These are phyloP conservation scores for Tachysurus vachellii DNA, from an alignment of 2,113 vertebrate species.

Conservation along the genomic window DNA sequence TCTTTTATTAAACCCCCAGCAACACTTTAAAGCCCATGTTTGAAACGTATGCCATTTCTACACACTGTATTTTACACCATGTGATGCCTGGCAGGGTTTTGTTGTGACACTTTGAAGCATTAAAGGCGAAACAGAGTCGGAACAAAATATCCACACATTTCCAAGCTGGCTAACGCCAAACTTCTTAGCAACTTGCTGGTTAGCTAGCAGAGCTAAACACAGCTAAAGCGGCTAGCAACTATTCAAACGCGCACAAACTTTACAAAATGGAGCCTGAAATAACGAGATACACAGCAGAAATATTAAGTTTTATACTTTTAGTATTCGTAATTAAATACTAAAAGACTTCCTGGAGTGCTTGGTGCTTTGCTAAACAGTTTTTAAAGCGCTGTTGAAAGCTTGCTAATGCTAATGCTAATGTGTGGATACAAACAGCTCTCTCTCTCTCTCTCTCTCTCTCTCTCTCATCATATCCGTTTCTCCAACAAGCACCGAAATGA, in stretches of 20 bases:
- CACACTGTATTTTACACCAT: not conserved
- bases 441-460: not conserved
- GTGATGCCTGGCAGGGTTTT: too few species aligned
- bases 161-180: slow-evolving; percentile 21
- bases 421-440: slow-evolving; percentile 29
- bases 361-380: not conserved
- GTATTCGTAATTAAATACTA: not conserved
- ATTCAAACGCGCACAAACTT: slow-evolving; percentile 10
- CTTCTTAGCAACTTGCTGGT: slow-evolving; percentile 39
- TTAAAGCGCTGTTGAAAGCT: not conserved
- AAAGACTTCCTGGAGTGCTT: not conserved
- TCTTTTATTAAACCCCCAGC: not conserved
- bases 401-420: slow-evolving; percentile 26
- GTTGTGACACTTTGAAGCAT: not conserved
- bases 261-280: not conserved
- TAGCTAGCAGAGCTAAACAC: not conserved
- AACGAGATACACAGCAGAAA: not conserved
- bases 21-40: not conserved
- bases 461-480: not conserved
- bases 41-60: not conserved
- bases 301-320: not conserved
- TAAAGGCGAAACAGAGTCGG: not conserved
- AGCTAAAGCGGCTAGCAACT: slow-evolving; percentile 16
- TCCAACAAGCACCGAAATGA: not conserved
- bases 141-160: not conserved